These are phyloP conservation scores for Ennomos fuscantarius DNA, from an alignment of 2,888 invertebrate species.

Conservation along the genomic window DNA sequence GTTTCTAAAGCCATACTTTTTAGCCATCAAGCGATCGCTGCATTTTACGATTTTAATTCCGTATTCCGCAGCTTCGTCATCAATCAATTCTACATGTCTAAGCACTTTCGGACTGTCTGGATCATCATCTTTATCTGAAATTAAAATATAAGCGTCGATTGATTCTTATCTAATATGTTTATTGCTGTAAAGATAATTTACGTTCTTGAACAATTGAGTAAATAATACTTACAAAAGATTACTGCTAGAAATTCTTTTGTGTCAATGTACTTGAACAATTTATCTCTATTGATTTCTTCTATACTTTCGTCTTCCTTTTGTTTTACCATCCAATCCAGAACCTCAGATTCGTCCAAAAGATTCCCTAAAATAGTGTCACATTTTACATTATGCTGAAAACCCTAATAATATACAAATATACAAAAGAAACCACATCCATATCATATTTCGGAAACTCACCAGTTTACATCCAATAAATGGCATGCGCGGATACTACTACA, in stretches of 20 bases:
- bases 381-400: slow-evolving; percentile 54
- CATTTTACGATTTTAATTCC: slow-evolving; percentile 96
- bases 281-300: slow-evolving; percentile 94
- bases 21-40: slow-evolving; percentile 95
- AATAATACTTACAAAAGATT: slow-evolving; percentile 92
- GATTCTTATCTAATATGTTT: background rate
- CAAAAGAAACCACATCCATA: slow-evolving; percentile 84
- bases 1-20: slow-evolving; percentile 95
- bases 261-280: slow-evolving; percentile 93
- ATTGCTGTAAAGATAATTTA: background rate
- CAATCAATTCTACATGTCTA: slow-evolving; percentile 95
- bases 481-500: slow-evolving; percentile 80
- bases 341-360: slow-evolving; percentile 90
- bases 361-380: slow-evolving; percentile 77
- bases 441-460: slow-evolving; percentile 78
- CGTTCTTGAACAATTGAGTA: background rate
- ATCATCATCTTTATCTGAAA: slow-evolving; percentile 92
- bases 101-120: slow-evolving; percentile 91
- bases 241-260: slow-evolving; percentile 96
- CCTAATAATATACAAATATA: slow-evolving; percentile 53
- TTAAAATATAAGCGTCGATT: slow-evolving; percentile 8
- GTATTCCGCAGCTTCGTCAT: slow-evolving; percentile 96
- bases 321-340: slow-evolving; percentile 95
- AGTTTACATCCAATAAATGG: slow-evolving; percentile 73
- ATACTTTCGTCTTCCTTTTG: slow-evolving; percentile 97